Evolutionary conservation across 2,797 vertebrate species (phyloP).

Genomic region (Rhabdophis nuchalis): DNA sequence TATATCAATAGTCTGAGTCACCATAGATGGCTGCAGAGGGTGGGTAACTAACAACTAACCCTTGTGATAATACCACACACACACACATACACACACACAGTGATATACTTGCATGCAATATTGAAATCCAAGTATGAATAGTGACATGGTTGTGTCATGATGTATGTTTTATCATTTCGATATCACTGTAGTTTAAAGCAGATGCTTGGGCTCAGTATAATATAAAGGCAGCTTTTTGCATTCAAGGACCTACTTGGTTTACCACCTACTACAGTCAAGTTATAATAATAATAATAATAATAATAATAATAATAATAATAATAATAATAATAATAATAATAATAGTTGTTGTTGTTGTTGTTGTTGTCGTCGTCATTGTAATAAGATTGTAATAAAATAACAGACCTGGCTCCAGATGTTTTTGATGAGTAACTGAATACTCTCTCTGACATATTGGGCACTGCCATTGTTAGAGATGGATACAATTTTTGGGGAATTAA

Average conservation of each 20-base stretch:
- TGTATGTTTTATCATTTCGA: not conserved
- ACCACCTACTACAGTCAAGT: not conserved
- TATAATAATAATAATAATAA: too few species aligned
- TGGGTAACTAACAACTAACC: not conserved
- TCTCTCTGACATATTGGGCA: not conserved
- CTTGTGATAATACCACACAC: not conserved
- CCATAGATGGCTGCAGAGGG: not conserved
- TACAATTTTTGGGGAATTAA: not conserved
- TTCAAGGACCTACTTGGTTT: not conserved
- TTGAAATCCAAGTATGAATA: not conserved
- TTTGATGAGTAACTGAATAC: not conserved
- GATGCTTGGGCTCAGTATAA: not conserved
- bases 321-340: too few species aligned
- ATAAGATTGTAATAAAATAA: too few species aligned
- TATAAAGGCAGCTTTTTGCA: not conserved
- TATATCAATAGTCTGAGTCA: not conserved
- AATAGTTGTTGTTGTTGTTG: too few species aligned
- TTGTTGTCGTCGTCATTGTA: too few species aligned
- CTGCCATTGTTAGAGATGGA: not conserved
- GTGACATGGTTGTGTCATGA: not conserved
- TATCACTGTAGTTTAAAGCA: not conserved
- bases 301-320: too few species aligned
- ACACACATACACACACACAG: not conserved
- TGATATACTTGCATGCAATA: not conserved
- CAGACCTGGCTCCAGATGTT: not conserved